phyloP scores from a whole-genome alignment of 2,888 invertebrate species.

The Machimus atricapillus region DNA sequence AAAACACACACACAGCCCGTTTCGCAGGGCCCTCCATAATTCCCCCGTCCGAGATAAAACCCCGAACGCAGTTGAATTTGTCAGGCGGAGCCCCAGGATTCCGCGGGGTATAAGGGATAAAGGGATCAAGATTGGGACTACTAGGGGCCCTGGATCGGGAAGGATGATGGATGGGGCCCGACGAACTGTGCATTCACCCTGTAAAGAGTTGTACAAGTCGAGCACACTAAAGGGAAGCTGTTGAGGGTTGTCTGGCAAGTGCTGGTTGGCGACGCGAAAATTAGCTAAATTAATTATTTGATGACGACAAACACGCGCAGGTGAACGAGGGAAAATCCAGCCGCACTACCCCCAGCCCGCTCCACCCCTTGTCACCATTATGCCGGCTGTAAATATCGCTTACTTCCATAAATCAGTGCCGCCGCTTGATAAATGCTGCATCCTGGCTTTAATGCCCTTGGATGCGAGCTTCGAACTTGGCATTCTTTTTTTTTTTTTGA shows the following conservation, averaged over 20 bases:
- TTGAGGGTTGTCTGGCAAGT: neutral
- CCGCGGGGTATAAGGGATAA: neutral
- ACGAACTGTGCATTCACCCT: constrained; percentile 1
- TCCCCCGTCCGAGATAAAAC: neutral
- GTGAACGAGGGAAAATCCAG: neutral
- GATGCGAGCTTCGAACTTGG: neutral
- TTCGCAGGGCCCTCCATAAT: neutral
- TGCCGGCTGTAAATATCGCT: neutral
- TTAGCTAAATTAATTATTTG: constrained; percentile 25
- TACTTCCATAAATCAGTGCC: neutral
- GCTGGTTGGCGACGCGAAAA: neutral
- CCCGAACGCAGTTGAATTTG: constrained; percentile 25
- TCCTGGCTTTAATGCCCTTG: neutral
- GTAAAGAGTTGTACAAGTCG: constrained; percentile 16
- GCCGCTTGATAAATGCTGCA: neutral
- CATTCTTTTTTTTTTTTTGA: neutral
- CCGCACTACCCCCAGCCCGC: neutral
- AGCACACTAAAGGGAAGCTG: neutral
- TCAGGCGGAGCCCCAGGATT: neutral
- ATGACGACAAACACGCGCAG: constrained; percentile 1
- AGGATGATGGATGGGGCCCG: neutral
- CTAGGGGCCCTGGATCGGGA: neutral
- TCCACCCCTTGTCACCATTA: neutral
- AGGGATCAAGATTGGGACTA: neutral
- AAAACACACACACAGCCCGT: neutral